These are phyloP conservation scores for Leucophora obtusa DNA, from an alignment of 2,888 invertebrate genomes.

Conservation along the genomic window DNA sequence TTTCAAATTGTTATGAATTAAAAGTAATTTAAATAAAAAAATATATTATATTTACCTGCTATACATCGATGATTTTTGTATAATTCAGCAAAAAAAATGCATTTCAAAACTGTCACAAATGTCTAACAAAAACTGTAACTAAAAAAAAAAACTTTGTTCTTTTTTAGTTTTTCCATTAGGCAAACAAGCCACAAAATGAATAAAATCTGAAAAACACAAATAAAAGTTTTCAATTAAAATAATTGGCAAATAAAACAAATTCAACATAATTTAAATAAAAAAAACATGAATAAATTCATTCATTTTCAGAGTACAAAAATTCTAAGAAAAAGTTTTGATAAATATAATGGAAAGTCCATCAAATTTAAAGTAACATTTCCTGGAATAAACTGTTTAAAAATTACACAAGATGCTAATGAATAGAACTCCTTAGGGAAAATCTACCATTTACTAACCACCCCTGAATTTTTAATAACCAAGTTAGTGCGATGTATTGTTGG, in stretches of 20 bases:
- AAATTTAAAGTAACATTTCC: too few species aligned
- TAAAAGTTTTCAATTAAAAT: slow-evolving; percentile 60
- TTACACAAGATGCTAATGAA: too few species aligned
- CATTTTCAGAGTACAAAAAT: background rate
- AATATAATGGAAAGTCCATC: background rate
- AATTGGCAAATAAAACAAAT: slow-evolving; percentile 42
- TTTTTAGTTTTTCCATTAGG: slow-evolving; percentile 40
- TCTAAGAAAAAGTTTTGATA: background rate
- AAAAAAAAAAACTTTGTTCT: slow-evolving; percentile 45
- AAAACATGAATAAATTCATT: background rate
- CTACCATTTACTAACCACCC: too few species aligned
- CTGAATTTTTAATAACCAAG: too few species aligned
- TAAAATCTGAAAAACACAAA: slow-evolving; percentile 37
- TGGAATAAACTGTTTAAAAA: too few species aligned
- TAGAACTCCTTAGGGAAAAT: too few species aligned
- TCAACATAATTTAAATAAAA: slow-evolving; percentile 51
- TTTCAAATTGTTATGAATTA: too few species aligned
- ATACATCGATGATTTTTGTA: background rate
- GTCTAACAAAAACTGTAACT: slow-evolving; percentile 31
- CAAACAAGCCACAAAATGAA: slow-evolving; percentile 49
- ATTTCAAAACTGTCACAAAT: slow-evolving; percentile 43
- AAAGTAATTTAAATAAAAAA: background rate
- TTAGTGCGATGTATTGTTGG: slow-evolving; percentile 25
- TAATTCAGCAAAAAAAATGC: background rate
- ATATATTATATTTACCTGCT: slow-evolving; percentile 30